These are phyloP conservation scores for Hoplias malabaricus DNA, from an alignment of 2,113 vertebrate genomes.

Conservation along the genomic window DNA sequence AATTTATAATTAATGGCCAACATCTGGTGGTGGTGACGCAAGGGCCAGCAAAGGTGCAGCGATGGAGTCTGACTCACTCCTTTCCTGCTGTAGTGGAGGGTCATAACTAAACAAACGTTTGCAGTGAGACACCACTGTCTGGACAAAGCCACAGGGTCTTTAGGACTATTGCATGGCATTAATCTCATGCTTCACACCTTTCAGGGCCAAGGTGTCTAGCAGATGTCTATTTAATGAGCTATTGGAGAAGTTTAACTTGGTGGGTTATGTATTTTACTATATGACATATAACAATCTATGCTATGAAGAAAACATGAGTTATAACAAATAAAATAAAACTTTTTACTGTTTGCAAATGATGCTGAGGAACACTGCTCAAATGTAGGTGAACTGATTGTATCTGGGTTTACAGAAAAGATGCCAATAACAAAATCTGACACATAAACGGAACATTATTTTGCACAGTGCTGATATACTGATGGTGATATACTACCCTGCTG, in stretches of 20 bases:
- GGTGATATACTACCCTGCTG: too few species aligned
- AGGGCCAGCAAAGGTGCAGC: slow-evolving; percentile 35
- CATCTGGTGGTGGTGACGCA: slow-evolving; percentile 59
- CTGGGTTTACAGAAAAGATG: too few species aligned
- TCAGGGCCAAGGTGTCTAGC: slow-evolving; percentile 3
- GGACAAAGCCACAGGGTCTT: slow-evolving; percentile 34
- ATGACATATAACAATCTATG: background rate
- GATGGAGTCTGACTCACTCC: slow-evolving; percentile 53
- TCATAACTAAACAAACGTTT: slow-evolving; percentile 43
- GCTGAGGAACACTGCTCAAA: background rate
- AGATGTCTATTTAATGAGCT: slow-evolving; percentile 19
- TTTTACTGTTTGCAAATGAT: background rate
- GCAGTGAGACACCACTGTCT: background rate
- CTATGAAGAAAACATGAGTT: background rate
- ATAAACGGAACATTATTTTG: background rate
- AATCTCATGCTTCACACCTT: slow-evolving; percentile 32
- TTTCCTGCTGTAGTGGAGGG: slow-evolving; percentile 32
- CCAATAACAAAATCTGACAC: background rate
- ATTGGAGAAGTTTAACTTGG: slow-evolving; percentile 1
- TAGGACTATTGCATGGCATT: background rate
- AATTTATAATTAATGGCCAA: slow-evolving; percentile 73
- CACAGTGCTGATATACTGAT: background rate
- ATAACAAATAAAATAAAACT: background rate
- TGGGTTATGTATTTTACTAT: background rate
- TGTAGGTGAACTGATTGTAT: too few species aligned